Percentiles rank a stretch among this genome's conserved stretches.
Evolutionary conservation across 92 coral and sea anemone genomes (phyloP).

Genomic region (Chrysogorgia sp.): DNA sequence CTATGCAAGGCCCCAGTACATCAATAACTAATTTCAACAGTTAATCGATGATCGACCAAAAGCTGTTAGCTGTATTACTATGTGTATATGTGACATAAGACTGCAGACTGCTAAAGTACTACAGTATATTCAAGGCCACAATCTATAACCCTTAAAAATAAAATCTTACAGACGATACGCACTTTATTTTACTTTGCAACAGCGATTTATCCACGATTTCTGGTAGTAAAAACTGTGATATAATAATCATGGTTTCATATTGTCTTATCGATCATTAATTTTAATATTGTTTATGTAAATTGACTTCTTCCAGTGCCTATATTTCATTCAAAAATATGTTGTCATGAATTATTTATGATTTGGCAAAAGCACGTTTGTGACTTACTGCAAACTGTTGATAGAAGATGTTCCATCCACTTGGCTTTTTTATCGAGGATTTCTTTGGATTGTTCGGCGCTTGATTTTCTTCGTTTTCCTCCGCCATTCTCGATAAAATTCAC

Average conservation of each 20-base stretch:
- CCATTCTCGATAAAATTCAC: not conserved
- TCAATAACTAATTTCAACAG: no score
- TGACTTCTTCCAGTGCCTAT: not conserved
- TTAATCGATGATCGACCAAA: no score
- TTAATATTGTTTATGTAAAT: not conserved
- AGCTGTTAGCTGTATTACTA: no score
- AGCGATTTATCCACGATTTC: no score
- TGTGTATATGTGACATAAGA: no score
- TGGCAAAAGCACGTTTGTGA: not conserved
- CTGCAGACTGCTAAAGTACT: no score
- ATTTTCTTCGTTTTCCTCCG: slow-evolving; percentile 10
- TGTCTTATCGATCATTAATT: not conserved
- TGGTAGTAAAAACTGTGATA: not conserved
- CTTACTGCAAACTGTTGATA: slow-evolving; percentile 51
- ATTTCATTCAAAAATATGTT: not conserved
- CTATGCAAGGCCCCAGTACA: no score
- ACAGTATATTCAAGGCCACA: not conserved
- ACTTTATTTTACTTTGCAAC: no score
- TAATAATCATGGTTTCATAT: not conserved
- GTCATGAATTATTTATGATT: no score
- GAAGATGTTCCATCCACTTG: slow-evolving; percentile 58
- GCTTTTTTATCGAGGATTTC: slow-evolving; percentile 47
- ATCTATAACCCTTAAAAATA: no score
- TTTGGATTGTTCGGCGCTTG: slow-evolving; percentile 22
- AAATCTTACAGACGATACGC: no score